Evolutionary conservation across 2,113 vertebrate genomes (phyloP), one percentile per base, ranked within the genome.

Genomic region (Stigmatopora argus): DNA sequence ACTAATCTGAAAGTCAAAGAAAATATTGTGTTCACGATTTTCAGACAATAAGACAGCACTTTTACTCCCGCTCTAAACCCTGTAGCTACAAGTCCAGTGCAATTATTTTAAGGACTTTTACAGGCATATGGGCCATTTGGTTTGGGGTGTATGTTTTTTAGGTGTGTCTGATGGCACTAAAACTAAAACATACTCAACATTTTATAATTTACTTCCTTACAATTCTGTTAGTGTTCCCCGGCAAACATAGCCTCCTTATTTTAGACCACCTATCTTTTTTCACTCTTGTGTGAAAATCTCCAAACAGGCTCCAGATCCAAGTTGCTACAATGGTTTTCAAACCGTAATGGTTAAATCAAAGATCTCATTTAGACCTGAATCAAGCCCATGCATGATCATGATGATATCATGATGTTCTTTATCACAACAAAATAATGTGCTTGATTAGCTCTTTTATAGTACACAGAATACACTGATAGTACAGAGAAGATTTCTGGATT

Each of bases 261-360:
- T 55, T 53, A 7, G 53, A 63, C 48, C 62, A 60, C 26, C 60
- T 73, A 75, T 78, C 78, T 47, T 70, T 78, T 80, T 69, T 70
- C 62, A 23, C 62, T 58, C 41, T 19, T 0, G 1, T 47, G 66
- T 64, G 75, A 72, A 80, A 82, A 66, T 68, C 73, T 74, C 63
- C 72, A 67, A 79, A 78, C 58, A 76, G 69, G 75, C 77, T 74
- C 77, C 51, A 73, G 67, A 81, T 83, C 75, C 75, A 80, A 79
- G 75, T 73, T 66, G 6, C 38, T 41, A 10, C 38, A 41, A 41
- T 41, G 2, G 38, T 41, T 51, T 19, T 7, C 4, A 31, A 31
- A 31, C 26, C 26, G 1, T 31, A 3, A 31, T 35, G 8, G 17
- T 1, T 18, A 10, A 58, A 38, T 35, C 26, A 31, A 31, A 31